Base-by-base conservation (phyloP, 2,888 invertebrate genomes). In the Yponomeuta plumbellus region DNA sequence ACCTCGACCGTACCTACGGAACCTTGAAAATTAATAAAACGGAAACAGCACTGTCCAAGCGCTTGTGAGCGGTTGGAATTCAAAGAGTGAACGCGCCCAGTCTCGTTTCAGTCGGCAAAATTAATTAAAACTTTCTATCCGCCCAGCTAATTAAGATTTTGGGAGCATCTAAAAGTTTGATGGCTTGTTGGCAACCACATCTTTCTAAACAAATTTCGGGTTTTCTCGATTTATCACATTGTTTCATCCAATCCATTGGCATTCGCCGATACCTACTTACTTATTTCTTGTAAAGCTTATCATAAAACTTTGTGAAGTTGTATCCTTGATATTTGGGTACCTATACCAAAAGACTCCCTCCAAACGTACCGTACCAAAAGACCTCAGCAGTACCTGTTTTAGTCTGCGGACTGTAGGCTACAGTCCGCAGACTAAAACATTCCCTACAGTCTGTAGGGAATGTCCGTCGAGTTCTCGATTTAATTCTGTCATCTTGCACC, bases 81-180 rank as follows among this genome's bases (percentile, higher is more conserved):
- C 65, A 40, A 39, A 62, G 58, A 65, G 65, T 67, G 57, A 64
- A 58, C 61, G 20, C 57, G 65, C 61, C 58, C 65, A 64, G 65
- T 59, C 66, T 65, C 62, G 66, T 65, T 65, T 58, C 62, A 58
- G 62, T 66, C 63, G 58, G 26, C 65, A 63, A 67, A 67, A 63
- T 67, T 67, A 67, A 67, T 67, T 67, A 67, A 67, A 67, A 67
- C 65, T 67, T 67, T 67, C 57, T 61, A 65, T 67, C 66, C 62
- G 67, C 62, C 22, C 61, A 56, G 57, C 63, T 66, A 66, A 67
- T 65, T 65, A 65, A 62, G 61, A 66, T 67, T 67, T 58, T 58
- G 61, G 62, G 56, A 65, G 61, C 59, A 59, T 59, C 59, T 11
- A 13, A 59, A 59, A 59, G 59, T 59, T 26, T 34, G 34, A 20